These are phyloP conservation scores for Ptilodon capucinus DNA, from an alignment of 2,888 invertebrate species.

Conservation along the genomic window DNA sequence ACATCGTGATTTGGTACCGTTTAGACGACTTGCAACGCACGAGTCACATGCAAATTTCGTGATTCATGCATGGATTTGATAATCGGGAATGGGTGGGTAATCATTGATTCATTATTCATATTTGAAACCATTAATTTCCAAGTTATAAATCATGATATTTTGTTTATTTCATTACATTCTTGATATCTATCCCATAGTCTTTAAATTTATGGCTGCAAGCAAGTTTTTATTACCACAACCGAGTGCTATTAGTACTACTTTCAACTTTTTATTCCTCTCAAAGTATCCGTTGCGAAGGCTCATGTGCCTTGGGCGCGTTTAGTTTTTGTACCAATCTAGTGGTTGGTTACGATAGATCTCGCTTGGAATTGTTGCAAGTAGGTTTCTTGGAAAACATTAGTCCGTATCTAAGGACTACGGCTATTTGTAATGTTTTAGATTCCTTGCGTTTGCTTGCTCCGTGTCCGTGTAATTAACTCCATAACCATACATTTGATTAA, in stretches of 20 bases:
- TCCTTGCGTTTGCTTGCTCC: background rate
- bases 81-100: no score
- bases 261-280: conserved; percentile 40
- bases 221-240: conserved; percentile 19
- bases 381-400: conserved; percentile 34
- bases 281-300: conserved; percentile 46
- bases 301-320: conserved; percentile 45
- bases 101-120: no score
- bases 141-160: no score
- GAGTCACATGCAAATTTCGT: conserved; percentile 43
- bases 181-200: conserved; percentile 11
- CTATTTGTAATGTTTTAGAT: background rate
- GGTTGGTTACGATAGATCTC: conserved; percentile 42
- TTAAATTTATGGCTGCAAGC: conserved; percentile 5
- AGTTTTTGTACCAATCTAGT: conserved; percentile 50
- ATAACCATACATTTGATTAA: no score
- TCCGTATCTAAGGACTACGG: conserved; percentile 13
- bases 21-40: conserved; percentile 37
- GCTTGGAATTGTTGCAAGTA: conserved; percentile 52
- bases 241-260: conserved; percentile 47
- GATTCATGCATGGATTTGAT: conserved; percentile 49
- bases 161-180: conserved; percentile 14
- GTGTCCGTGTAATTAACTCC: no score
- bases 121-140: no score
- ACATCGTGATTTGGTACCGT: conserved; percentile 47